Conservation (phyloP, 2,888 invertebrate species). For the Synergus laeviventris region DNA sequence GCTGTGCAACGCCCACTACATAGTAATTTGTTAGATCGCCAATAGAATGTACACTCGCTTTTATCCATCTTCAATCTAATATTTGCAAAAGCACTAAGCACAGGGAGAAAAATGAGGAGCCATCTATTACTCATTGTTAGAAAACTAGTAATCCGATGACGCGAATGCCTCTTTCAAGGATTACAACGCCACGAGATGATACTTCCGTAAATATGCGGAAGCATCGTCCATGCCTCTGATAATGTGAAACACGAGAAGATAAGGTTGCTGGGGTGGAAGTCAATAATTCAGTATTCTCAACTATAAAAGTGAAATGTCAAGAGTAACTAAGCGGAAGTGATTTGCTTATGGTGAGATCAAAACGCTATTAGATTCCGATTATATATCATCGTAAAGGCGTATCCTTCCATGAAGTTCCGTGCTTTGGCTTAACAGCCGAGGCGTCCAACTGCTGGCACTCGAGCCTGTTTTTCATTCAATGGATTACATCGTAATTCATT, state of each 20-base stretch:
- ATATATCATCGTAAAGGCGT: slow-evolving; percentile 28
- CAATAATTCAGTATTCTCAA: slow-evolving; percentile 33
- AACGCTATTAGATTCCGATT: slow-evolving; percentile 30
- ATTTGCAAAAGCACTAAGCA: slow-evolving; percentile 59
- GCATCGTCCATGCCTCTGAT: slow-evolving; percentile 11
- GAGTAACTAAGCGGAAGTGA: slow-evolving; percentile 39
- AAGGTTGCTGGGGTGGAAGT: slow-evolving; percentile 21
- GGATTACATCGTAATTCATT: slow-evolving; percentile 32
- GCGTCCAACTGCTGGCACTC: slow-evolving; percentile 7
- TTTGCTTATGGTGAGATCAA: slow-evolving; percentile 37
- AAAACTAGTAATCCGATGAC: slow-evolving; percentile 59
- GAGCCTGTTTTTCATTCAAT: slow-evolving; percentile 12
- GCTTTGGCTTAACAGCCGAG: slow-evolving; percentile 16
- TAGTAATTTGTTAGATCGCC: slow-evolving; percentile 60
- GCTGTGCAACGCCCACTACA: slow-evolving; percentile 53
- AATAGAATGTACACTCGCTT: slow-evolving; percentile 56
- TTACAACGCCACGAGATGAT: slow-evolving; percentile 53
- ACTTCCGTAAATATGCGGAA: slow-evolving; percentile 53
- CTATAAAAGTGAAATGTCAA: slow-evolving; percentile 39
- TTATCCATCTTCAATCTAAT: slow-evolving; percentile 60
- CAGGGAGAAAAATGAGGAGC: slow-evolving; percentile 57
- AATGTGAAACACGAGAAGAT: slow-evolving; percentile 38
- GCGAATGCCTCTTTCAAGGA: slow-evolving; percentile 51
- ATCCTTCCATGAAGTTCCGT: slow-evolving; percentile 14
- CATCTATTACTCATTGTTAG: slow-evolving; percentile 61